Evolutionary conservation across 2,888 invertebrate genomes (phyloP).

Genomic region (Nephrotoma flavescens): DNA sequence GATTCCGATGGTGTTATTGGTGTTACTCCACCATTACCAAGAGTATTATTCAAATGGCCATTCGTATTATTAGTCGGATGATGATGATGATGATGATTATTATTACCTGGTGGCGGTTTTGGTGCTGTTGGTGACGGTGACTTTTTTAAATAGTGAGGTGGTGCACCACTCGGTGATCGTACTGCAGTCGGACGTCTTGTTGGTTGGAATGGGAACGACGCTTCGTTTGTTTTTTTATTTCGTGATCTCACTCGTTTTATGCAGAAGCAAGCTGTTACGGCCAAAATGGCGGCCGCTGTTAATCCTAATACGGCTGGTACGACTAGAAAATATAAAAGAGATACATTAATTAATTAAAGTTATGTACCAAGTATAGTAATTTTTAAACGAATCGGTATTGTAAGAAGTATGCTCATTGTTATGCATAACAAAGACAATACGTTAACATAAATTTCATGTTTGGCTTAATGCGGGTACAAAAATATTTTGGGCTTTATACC

Average conservation of each 20-base stretch:
- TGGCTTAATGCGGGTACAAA: neutral
- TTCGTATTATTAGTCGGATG: slow-evolving; percentile 35
- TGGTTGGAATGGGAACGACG: slow-evolving; percentile 31
- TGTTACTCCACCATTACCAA: neutral
- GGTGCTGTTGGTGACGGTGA: slow-evolving; percentile 74
- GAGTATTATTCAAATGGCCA: neutral
- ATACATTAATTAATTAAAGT: neutral
- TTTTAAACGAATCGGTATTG: neutral
- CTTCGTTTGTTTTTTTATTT: slow-evolving; percentile 29
- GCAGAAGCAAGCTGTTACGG: slow-evolving; percentile 29
- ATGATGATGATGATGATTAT: slow-evolving; percentile 39
- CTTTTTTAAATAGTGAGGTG: slow-evolving; percentile 75
- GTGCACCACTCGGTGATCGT: slow-evolving; percentile 68
- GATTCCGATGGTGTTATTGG: neutral
- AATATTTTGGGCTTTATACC: neutral
- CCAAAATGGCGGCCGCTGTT: slow-evolving; percentile 29
- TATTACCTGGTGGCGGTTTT: slow-evolving; percentile 28
- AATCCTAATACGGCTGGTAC: slow-evolving; percentile 30
- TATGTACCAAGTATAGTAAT: neutral
- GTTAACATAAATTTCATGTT: no score
- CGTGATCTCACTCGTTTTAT: slow-evolving; percentile 27
- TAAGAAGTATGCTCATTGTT: neutral
- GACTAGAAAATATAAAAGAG: slow-evolving; percentile 18
- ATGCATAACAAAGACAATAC: no score
- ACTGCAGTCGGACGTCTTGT: slow-evolving; percentile 42